Evolutionary conservation across 1,140 invertebrate species (phyloP).

Genomic region (Calephelis nemesis): DNA sequence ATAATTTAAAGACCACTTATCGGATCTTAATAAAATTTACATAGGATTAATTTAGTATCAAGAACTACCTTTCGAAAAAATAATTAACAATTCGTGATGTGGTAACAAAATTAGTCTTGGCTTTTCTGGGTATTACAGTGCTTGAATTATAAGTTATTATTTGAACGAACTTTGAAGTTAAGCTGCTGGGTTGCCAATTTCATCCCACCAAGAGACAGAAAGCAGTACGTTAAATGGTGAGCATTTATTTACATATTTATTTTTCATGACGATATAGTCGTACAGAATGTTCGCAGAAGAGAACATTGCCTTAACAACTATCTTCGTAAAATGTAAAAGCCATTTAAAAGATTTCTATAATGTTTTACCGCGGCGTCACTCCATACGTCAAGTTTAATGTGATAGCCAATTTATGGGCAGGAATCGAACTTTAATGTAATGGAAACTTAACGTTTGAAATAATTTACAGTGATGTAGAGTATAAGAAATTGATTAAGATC

Average conservation of each 20-base stretch:
- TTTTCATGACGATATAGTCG: neutral
- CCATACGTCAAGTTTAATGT: conserved; percentile 22
- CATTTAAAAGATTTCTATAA: conserved; percentile 22
- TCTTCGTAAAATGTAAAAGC: conserved; percentile 7
- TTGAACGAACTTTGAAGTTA: too few species aligned
- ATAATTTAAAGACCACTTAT: too few species aligned
- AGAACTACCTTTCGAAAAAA: too few species aligned
- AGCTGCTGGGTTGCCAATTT: too few species aligned
- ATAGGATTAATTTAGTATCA: too few species aligned
- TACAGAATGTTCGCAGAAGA: neutral
- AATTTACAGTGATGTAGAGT: neutral
- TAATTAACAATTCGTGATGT: too few species aligned
- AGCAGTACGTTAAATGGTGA: too few species aligned
- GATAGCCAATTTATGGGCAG: conserved; percentile 17
- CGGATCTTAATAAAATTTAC: too few species aligned
- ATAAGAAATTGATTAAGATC: neutral
- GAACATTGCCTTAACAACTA: conserved; percentile 1
- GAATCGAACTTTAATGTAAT: conserved; percentile 20
- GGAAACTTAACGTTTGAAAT: conserved; percentile 13
- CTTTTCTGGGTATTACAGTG: too few species aligned
- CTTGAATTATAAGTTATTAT: too few species aligned
- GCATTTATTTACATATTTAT: neutral
- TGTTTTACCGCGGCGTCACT: conserved; percentile 19
- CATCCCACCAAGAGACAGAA: too few species aligned
- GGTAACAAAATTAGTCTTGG: too few species aligned